A percentile compares a stretch with the other conserved stretches of the same genome.
Conservation (phyloP, 2,888 invertebrate genomes). For the Ichneumoninae sp. region DNA sequence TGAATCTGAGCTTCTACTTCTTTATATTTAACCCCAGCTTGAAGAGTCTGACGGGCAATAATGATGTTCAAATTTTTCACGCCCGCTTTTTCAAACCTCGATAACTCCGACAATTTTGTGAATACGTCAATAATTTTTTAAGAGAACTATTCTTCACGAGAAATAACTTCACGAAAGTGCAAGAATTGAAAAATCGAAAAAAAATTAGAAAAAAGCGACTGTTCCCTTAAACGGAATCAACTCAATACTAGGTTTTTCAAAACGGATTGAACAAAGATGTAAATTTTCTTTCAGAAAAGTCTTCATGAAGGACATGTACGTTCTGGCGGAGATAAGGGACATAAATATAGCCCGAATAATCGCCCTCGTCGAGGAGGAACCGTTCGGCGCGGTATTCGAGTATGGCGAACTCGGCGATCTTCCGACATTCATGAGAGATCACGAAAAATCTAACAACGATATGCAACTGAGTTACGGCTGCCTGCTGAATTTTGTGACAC, state of each 20-base stretch:
- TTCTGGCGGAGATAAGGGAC: conserved; percentile 93
- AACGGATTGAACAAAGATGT: conserved; percentile 3
- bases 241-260: background rate
- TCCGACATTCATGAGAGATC: conserved; percentile 87
- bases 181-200: background rate
- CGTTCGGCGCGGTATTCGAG: conserved; percentile 95
- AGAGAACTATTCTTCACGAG: too few species aligned
- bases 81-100: too few species aligned
- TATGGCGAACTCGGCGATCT: conserved; percentile 95
- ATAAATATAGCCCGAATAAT: conserved; percentile 93
- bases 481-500: conserved; percentile 93
- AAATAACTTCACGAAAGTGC: too few species aligned
- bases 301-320: conserved; percentile 94
- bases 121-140: too few species aligned
- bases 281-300: conserved; percentile 88
- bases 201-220: too few species aligned
- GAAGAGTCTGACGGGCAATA: too few species aligned
- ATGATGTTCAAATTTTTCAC: too few species aligned
- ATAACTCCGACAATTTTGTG: too few species aligned
- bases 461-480: conserved; percentile 88
- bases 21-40: too few species aligned
- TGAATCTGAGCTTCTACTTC: too few species aligned
- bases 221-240: background rate
- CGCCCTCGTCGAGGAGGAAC: conserved; percentile 93
- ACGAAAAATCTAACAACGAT: conserved; percentile 76